Evolutionary conservation across 2,113 vertebrate genomes (phyloP).

Genomic region (Hydropotes inermis): DNA sequence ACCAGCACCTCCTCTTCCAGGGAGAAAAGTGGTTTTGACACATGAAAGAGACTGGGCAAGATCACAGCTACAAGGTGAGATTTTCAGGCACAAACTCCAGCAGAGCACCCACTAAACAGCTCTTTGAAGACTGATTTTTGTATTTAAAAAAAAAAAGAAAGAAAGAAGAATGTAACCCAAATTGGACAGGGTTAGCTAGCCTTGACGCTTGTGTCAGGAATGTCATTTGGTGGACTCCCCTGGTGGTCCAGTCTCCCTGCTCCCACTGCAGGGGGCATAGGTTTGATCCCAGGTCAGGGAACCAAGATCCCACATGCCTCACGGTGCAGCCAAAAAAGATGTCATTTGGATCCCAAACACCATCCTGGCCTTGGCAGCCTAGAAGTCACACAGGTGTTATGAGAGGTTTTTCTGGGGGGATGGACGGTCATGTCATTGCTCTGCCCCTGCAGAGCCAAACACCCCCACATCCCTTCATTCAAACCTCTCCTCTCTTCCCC

Average conservation of each 20-base stretch:
- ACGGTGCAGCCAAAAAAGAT: background rate
- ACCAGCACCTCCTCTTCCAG: background rate
- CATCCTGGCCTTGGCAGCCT: background rate
- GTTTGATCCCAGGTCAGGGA: background rate
- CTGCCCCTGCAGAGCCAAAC: background rate
- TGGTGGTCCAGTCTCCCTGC: background rate
- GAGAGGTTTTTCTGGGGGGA: background rate
- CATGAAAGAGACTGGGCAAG: background rate
- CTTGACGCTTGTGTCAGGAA: background rate
- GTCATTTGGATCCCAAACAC: background rate
- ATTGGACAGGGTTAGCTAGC: background rate
- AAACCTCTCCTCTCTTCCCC: background rate
- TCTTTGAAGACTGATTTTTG: slow-evolving; percentile 8
- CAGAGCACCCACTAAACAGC: background rate
- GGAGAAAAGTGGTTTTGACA: background rate
- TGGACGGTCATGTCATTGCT: background rate
- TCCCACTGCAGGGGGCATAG: background rate
- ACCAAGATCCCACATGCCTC: background rate
- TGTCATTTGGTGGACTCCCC: background rate
- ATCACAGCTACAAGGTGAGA: background rate
- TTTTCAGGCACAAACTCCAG: background rate
- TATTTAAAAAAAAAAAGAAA: background rate
- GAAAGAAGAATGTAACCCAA: background rate
- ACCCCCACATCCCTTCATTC: background rate
- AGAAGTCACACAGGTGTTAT: background rate